phyloP scores from a whole-genome alignment of 2,888 invertebrate genomes.

The Neoascia interrupta region DNA sequence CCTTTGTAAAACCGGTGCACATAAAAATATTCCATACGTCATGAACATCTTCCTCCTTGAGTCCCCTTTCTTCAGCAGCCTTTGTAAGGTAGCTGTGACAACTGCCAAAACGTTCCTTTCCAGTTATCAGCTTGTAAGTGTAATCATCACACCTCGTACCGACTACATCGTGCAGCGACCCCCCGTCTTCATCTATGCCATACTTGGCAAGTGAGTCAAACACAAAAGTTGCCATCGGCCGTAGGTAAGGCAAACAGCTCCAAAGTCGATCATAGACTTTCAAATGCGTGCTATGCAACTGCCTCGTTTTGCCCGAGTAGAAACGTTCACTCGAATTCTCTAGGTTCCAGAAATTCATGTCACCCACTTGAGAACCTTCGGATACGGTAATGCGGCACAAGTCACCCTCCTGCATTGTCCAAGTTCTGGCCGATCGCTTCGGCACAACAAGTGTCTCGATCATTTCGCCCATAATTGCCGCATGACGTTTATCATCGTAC shows the following conservation, averaged over 20 bases:
- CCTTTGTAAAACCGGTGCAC: conserved; percentile 80
- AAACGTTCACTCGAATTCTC: conserved; percentile 79
- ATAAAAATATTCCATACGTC: conserved; percentile 82
- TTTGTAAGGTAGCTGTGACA: conserved; percentile 80
- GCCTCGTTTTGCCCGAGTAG: conserved; percentile 81
- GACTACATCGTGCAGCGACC: conserved; percentile 80
- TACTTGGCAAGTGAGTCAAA: conserved; percentile 79
- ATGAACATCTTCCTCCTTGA: conserved; percentile 80
- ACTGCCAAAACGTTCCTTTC: conserved; percentile 78
- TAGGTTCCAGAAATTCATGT: conserved; percentile 80
- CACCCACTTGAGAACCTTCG: conserved; percentile 80
- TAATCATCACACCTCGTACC: conserved; percentile 81
- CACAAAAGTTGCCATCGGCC: conserved; percentile 80
- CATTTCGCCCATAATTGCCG: conserved; percentile 75
- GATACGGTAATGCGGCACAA: conserved; percentile 79
- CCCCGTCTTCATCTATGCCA: conserved; percentile 80
- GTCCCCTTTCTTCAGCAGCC: conserved; percentile 77
- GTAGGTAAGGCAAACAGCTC: conserved; percentile 80
- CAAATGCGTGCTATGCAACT: conserved; percentile 80
- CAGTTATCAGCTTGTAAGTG: conserved; percentile 80
- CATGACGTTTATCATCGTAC: conserved; percentile 77
- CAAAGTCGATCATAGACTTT: conserved; percentile 80
- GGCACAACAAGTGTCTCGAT: conserved; percentile 76
- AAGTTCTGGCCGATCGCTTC: conserved; percentile 78
- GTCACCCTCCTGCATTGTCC: conserved; percentile 79